Percentiles rank a stretch among this genome's conserved stretches.
Conservation (phyloP, 2,888 invertebrate genomes). For the Ophion obscuratus region DNA sequence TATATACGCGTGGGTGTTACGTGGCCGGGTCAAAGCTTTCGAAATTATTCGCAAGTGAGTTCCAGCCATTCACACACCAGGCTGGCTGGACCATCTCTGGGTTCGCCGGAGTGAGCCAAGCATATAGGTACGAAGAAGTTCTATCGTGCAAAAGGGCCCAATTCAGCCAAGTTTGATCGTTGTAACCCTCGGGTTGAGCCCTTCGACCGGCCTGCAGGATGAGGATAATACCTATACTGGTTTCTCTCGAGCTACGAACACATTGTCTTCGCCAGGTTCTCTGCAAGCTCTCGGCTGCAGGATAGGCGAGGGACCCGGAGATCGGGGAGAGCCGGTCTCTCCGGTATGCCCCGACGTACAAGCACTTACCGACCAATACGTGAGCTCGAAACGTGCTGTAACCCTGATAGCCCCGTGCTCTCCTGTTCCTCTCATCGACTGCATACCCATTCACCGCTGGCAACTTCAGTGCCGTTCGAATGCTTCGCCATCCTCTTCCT, state of each 20-base stretch:
- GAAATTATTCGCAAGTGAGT: slow-evolving; percentile 47
- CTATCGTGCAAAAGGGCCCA: slow-evolving; percentile 32
- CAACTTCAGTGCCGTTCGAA: slow-evolving; percentile 40
- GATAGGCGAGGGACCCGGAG: neutral
- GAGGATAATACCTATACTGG: neutral
- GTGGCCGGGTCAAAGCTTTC: slow-evolving; percentile 19
- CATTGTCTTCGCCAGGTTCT: slow-evolving; percentile 58
- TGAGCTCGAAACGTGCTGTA: slow-evolving; percentile 60
- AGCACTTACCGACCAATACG: slow-evolving; percentile 66
- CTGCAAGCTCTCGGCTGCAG: neutral
- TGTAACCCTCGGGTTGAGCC: slow-evolving; percentile 20
- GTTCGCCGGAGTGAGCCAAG: neutral
- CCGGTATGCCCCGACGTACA: slow-evolving; percentile 59
- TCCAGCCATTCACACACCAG: slow-evolving; percentile 31
- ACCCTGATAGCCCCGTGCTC: slow-evolving; percentile 57
- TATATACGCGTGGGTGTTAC: slow-evolving; percentile 27
- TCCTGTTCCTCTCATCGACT: slow-evolving; percentile 39
- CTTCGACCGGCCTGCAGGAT: slow-evolving; percentile 12
- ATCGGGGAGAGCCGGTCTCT: slow-evolving; percentile 9
- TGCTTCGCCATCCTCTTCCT: slow-evolving; percentile 19
- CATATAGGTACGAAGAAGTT: neutral
- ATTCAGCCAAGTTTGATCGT: neutral
- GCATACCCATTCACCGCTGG: slow-evolving; percentile 22
- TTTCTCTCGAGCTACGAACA: slow-evolving; percentile 32
- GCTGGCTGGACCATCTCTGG: slow-evolving; percentile 2